Base-by-base conservation (phyloP, 2,797 vertebrate species). In the Alcedo atthis region DNA sequence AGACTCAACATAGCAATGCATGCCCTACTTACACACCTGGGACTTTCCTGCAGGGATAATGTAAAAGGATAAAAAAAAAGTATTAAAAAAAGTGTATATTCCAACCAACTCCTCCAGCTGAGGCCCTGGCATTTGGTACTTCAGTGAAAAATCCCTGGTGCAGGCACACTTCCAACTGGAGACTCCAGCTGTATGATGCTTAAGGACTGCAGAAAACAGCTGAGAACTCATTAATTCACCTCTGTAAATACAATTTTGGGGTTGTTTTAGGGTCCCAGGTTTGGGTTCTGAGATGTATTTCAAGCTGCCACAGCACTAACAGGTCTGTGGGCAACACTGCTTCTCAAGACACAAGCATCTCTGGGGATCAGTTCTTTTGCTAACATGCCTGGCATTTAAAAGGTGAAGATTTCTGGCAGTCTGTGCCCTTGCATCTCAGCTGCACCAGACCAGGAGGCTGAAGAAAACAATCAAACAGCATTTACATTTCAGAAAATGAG, bases 81-180 rank as follows among this genome's bases (percentile, higher is more conserved):
- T 32, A 7, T 4, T n/a, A n/a, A 26, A 10, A 74, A 48, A 48
- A 87, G 37, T 0, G 6, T 3, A 11, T 15, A 35, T 22, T 75
- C 21, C 81, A 74, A 75, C 57, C 88, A 93, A 4, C 10, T 80
- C 32, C 71, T 83, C 81, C 5, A 37, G 63, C 85, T 59, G 7
- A 6, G 9, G 78, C 63, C 48, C 64, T 78, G 45, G 57, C 64
- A 61, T 1, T 18, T 18, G 33, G 15, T 82, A 80, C 42, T 57
- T 14, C 49, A 64, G 68, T 81, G 67, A 81, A 92, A 83, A 88
- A 91, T 5, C 48, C 77, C 81, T 10, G 40, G 46, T 18, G n/a
- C 74, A 79, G 91, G 80, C 67, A 63, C 64, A 43, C 12, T 48
- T 88, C 92, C 92, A 91, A 19, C 25, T 54, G 67, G 49, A 92